Evolutionary conservation across 2,888 invertebrate species (phyloP), one percentile per base, ranked within the genome.

Genomic region (Drosophila quasianomalipes): DNA sequence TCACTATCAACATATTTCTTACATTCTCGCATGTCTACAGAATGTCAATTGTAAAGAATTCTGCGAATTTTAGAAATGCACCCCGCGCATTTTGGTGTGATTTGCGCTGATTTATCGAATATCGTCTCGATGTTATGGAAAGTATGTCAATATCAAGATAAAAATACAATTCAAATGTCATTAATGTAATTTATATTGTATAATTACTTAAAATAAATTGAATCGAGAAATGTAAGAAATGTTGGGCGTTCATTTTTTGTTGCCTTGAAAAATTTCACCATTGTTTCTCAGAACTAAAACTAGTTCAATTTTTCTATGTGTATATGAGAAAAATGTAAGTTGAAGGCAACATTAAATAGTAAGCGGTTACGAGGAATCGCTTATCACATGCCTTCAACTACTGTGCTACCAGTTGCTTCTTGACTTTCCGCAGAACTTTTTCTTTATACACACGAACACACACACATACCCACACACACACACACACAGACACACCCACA

Each of bases 371-470:
- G 22, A 30, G 16, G 7, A 66, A 28, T 12, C 12, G 19, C 30
- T 65, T 59, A 74, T 66, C 59, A 22, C 6, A 4, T 3, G 26
- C 26, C 12, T 57, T 26, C 6, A 57, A 60, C 49, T 59, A 51
- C 26, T 49, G 51, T 59, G 75, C 28, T n/a, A 39, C 37, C n/a
- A 41, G 30, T 9, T 14, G 14, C n/a, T 44, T 58, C n/a, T 28
- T 44, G 31, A 28, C 57, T 61, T 76, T 76, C 62, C 63, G 54
- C 58, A 44, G 14, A 51, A 61, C 7, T 51, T 31, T 31, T 28
- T 16, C 37, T 57, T 61, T 37, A 37, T 35, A 26, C 37, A 51
- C 57, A 61, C 33, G 22, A 22, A 22, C 22, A 22, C 22, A 22
- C 22, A 22, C 22, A 22, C 22, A 22, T 1, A 22, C 22, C 0